phyloP scores from a whole-genome alignment of 2,888 invertebrate genomes.

The Scaptomyza tumidula region DNA sequence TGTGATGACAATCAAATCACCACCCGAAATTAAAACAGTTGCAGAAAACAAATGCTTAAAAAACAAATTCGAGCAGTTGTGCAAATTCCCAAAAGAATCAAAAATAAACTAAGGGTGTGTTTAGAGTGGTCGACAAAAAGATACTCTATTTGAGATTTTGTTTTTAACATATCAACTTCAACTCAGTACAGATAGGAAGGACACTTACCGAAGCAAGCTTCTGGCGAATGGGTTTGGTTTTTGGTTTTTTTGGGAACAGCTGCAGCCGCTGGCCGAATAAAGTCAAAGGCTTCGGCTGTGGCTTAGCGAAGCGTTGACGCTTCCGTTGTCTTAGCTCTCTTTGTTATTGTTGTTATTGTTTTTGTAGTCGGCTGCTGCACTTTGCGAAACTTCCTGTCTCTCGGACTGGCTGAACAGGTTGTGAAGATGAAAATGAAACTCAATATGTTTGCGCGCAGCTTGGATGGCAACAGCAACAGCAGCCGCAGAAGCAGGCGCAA shows the following conservation, averaged over 20 bases:
- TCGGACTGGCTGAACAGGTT: conserved; percentile 60
- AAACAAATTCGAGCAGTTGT: conserved; percentile 44
- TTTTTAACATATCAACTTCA: too few species aligned
- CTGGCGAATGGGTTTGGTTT: conserved; percentile 23
- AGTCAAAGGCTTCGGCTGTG: conserved; percentile 25
- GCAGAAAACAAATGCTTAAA: conserved; percentile 16
- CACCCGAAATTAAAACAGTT: conserved; percentile 36
- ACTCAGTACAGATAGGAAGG: conserved; percentile 13
- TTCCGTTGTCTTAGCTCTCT: conserved; percentile 46
- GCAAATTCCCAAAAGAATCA: conserved; percentile 26
- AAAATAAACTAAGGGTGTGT: not conserved
- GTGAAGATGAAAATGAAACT: conserved; percentile 70
- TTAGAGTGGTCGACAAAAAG: not conserved
- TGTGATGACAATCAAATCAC: conserved; percentile 24
- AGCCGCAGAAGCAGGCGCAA: conserved; percentile 48
- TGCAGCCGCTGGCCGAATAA: conserved; percentile 52
- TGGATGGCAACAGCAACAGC: conserved; percentile 17
- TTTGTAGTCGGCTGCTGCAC: conserved; percentile 65
- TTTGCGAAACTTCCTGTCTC: conserved; percentile 76
- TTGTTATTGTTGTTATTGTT: conserved; percentile 32
- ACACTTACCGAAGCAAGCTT: conserved; percentile 59
- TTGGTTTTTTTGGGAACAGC: conserved; percentile 52
- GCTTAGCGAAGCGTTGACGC: conserved; percentile 60
- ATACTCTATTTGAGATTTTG: not conserved
- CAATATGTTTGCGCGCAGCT: conserved; percentile 45